Percentiles rank a stretch among this genome's conserved stretches.
phyloP scores from a whole-genome alignment of 1,140 invertebrate genomes.

The Drosophila insularis region DNA sequence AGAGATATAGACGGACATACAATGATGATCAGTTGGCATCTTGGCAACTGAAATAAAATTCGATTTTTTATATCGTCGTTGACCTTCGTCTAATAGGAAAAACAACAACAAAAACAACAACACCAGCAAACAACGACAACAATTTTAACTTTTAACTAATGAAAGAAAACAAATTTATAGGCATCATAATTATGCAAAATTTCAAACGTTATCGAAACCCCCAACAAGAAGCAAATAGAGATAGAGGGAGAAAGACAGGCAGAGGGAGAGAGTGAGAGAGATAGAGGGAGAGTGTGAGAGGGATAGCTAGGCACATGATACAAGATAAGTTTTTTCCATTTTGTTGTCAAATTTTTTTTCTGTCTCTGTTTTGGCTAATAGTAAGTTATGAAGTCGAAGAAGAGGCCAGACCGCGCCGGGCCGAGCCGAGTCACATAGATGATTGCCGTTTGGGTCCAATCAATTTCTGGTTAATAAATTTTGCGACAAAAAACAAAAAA shows the following conservation, averaged over 20 bases:
- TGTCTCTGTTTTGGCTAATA: conserved; percentile 57
- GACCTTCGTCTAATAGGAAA: conserved; percentile 76
- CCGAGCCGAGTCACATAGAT: conserved; percentile 51
- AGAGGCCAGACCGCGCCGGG: conserved; percentile 29
- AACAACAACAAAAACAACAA: conserved; percentile 52
- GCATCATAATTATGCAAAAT: conserved; percentile 81
- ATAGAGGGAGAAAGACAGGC: conserved; percentile 8
- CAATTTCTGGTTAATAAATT: conserved; percentile 81
- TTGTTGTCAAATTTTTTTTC: background rate
- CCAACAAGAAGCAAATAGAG: background rate
- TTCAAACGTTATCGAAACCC: conserved; percentile 70
- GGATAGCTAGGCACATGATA: conserved; percentile 1
- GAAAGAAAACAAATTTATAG: conserved; percentile 81
- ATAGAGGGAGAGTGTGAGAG: background rate
- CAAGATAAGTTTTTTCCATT: conserved; percentile 16
- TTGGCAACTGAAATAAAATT: conserved; percentile 66
- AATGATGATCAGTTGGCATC: conserved; percentile 14
- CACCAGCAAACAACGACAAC: conserved; percentile 37
- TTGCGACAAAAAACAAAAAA: conserved; percentile 51
- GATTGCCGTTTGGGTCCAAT: conserved; percentile 75
- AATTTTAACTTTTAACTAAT: conserved; percentile 69
- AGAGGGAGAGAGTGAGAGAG: background rate
- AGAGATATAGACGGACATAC: background rate
- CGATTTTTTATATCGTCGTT: conserved; percentile 75
- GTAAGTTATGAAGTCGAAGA: conserved; percentile 70